A percentile compares a stretch with the other conserved stretches of the same genome.
Conservation (phyloP, 2,888 invertebrate species). For the Acanthoscelides obtectus region DNA sequence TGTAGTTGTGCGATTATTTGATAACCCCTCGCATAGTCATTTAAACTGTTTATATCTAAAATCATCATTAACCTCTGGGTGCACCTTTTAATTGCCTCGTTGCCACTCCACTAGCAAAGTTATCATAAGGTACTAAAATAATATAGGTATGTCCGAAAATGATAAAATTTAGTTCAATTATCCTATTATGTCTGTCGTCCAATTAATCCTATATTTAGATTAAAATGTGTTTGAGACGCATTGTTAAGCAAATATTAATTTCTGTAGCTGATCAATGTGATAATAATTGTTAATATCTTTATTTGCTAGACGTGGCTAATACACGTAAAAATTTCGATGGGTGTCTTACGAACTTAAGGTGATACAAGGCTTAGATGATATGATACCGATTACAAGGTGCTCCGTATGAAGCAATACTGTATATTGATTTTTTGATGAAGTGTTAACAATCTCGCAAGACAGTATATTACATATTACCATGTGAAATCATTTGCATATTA, state of each 20-base stretch:
- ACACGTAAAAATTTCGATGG: not conserved
- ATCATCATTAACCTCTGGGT: not conserved
- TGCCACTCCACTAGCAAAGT: not conserved
- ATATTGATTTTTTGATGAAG: too few relatives aligned
- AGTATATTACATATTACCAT: too few relatives aligned
- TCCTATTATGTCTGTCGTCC: not conserved
- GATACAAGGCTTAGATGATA: too few relatives aligned
- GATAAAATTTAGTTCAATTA: not conserved
- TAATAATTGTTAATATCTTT: not conserved
- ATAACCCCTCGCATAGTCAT: not conserved
- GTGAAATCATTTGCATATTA: too few relatives aligned
- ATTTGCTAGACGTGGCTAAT: not conserved
- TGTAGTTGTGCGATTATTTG: not conserved
- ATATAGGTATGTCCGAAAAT: not conserved
- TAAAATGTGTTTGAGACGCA: not conserved
- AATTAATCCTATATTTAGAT: not conserved
- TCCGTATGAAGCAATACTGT: too few relatives aligned
- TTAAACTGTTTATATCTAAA: not conserved
- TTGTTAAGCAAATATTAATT: not conserved
- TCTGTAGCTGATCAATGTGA: not conserved
- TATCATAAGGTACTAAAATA: not conserved
- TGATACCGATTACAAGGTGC: too few relatives aligned
- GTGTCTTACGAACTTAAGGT: too few relatives aligned
- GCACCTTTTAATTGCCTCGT: not conserved
- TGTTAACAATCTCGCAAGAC: too few relatives aligned